phyloP scores from a whole-genome alignment of 2,888 invertebrate species.

The Acanthoscelides obtectus region DNA sequence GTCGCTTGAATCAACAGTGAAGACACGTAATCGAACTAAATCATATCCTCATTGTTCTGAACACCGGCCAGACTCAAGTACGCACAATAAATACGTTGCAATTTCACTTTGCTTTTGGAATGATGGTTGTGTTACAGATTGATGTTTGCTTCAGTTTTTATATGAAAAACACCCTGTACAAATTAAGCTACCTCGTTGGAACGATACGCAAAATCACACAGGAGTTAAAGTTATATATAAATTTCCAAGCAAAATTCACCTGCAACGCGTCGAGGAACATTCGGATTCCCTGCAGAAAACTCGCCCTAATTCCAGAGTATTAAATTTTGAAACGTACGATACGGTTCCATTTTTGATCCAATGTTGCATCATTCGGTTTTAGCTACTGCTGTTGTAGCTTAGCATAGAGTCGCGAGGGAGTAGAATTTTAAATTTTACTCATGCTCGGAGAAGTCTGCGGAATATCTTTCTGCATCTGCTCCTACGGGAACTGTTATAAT shows the following conservation, averaged over 20 bases:
- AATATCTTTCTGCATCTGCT: no score
- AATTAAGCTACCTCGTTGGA: not conserved
- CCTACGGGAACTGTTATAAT: no score
- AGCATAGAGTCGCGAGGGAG: not conserved
- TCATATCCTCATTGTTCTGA: no score
- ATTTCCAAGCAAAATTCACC: not conserved
- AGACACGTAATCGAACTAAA: no score
- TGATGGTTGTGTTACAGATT: not conserved
- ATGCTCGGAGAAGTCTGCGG: no score
- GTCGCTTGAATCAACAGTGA: no score
- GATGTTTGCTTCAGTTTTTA: not conserved
- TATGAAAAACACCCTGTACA: not conserved
- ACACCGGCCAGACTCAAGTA: no score
- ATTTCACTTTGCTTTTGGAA: no score
- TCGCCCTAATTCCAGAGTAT: not conserved
- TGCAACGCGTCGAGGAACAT: not conserved
- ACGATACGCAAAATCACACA: not conserved
- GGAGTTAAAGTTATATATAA: not conserved
- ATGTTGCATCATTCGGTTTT: not conserved
- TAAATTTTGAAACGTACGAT: not conserved
- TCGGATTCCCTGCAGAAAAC: not conserved
- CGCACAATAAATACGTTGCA: no score
- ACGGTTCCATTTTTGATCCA: not conserved
- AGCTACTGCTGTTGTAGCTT: not conserved
- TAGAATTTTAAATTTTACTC: not conserved